Percentiles rank a stretch among this genome's conserved stretches.
Evolutionary conservation across 2,113 vertebrate genomes (phyloP).

Genomic region (Cisticola juncidis): DNA sequence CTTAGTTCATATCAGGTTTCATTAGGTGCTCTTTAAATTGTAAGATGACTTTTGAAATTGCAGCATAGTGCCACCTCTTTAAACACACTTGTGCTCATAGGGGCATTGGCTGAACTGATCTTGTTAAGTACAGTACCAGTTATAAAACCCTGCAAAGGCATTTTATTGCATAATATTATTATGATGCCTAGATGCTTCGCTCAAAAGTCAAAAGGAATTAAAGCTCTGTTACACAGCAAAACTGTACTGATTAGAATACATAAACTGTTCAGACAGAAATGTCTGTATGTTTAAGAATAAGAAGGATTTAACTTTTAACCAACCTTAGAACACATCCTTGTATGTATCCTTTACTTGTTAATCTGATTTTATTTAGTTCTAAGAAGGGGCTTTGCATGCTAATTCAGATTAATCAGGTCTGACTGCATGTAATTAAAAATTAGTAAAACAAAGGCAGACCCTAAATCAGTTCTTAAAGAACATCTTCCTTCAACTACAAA

Average conservation of each 20-base stretch:
- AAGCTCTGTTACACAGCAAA: neutral
- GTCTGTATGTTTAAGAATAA: slow-evolving; percentile 20
- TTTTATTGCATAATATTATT: neutral
- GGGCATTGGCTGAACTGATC: neutral
- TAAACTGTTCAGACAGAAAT: slow-evolving; percentile 3
- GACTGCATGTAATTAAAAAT: slow-evolving; percentile 61
- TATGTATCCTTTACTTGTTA: slow-evolving; percentile 41
- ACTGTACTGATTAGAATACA: slow-evolving; percentile 2
- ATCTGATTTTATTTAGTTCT: slow-evolving; percentile 56
- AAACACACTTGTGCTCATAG: neutral
- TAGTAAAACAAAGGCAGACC: slow-evolving; percentile 42
- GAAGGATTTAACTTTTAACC: slow-evolving; percentile 45
- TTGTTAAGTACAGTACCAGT: neutral
- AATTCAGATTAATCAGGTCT: slow-evolving; percentile 68
- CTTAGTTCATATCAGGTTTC: neutral
- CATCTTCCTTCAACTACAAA: slow-evolving; percentile 49
- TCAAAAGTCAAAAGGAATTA: slow-evolving; percentile 24
- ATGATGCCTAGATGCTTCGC: neutral
- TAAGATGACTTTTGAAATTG: neutral
- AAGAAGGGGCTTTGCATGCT: slow-evolving; percentile 52
- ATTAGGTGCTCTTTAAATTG: neutral
- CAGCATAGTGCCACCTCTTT: neutral
- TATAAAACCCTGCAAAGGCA: neutral
- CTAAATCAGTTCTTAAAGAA: slow-evolving; percentile 63
- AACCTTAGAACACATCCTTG: slow-evolving; percentile 31